These are phyloP conservation scores for Heliconius aoede DNA, from an alignment of 2,888 invertebrate species.

Conservation along the genomic window DNA sequence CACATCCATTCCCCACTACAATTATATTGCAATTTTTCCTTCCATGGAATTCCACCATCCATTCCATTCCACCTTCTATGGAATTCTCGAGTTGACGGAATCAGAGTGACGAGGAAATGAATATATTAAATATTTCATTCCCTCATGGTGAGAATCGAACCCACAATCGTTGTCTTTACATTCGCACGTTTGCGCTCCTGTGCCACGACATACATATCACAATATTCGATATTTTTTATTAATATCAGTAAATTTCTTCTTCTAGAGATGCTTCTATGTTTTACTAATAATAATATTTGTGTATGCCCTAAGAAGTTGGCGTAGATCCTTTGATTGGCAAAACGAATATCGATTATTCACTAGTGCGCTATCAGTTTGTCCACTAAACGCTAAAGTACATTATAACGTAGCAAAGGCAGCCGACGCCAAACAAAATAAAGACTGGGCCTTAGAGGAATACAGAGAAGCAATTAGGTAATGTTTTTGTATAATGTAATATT, in stretches of 20 bases:
- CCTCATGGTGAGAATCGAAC: too few species aligned
- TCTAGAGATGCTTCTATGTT: conserved; percentile 34
- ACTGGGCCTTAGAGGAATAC: conserved; percentile 90
- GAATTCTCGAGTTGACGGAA: too few species aligned
- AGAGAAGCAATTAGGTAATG: conserved; percentile 87
- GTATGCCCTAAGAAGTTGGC: conserved; percentile 76
- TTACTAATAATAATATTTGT: conserved; percentile 57
- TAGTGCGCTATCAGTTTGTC: conserved; percentile 94
- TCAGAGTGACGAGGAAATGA: too few species aligned
- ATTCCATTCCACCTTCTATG: too few species aligned
- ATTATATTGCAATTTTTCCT: too few species aligned
- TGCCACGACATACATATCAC: background rate
- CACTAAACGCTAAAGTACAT: conserved; percentile 95
- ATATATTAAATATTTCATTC: too few species aligned
- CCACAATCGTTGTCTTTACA: too few species aligned
- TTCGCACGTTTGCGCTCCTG: too few species aligned
- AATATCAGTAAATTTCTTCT: conserved; percentile 1
- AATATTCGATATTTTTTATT: background rate
- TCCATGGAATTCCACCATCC: too few species aligned
- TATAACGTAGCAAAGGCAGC: conserved; percentile 97
- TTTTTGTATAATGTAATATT: background rate
- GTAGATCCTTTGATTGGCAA: conserved; percentile 91
- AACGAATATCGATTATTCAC: conserved; percentile 90
- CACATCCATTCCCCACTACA: too few species aligned
- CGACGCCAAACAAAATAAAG: conserved; percentile 87